Base-by-base conservation (phyloP, 2,113 vertebrate species). In the Talpa occidentalis region DNA sequence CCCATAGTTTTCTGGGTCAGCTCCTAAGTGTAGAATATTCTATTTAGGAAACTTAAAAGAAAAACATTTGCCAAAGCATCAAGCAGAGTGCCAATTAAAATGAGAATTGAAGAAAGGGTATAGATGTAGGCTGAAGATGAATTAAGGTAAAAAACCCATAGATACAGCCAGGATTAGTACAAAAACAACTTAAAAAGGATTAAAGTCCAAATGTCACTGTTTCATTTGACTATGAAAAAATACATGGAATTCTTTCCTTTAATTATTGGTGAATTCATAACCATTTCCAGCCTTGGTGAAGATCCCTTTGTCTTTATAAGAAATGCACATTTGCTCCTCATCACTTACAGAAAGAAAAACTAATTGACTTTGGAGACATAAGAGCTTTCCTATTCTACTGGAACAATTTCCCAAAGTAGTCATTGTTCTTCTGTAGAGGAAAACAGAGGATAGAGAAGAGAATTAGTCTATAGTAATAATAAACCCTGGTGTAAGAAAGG, bases 21-120 rank as follows among this genome's bases (percentile, higher is more conserved):
- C 42, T 87, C 5, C 49, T 32, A 69, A 69, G 84, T 64, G 8
- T 14, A 44, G 17, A 67, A 6, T 44, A 16, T 44, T 91, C 11
- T 80, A 26, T 49, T 76, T 49, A 81, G 35, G 35, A 64, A 95
- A 88, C 26, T 30, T 80, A 42, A 95, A 84, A 90, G n/a, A 56
- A 74, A 91, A 87, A 44, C 42, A 72, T 54, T 10, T 82, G 37
- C 30, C 17, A 26, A 82, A 73, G 4, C 4, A 76, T 70, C 64
- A 15, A 70, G 17, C 2, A 60, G 21, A 56, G 54, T 67, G n/a
- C 44, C 35, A 40, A 44, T 84, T 35, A 87, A 83, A 49, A 93
- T 40, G 35, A 42, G 35, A 35, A 54, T 0, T 92, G 40, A 83
- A 82, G 26, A 44, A 89, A 86, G 69, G 73, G 49, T 81, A 56